phyloP scores from a whole-genome alignment of 2,797 vertebrate genomes.

The Gymnopithys bicolor region DNA sequence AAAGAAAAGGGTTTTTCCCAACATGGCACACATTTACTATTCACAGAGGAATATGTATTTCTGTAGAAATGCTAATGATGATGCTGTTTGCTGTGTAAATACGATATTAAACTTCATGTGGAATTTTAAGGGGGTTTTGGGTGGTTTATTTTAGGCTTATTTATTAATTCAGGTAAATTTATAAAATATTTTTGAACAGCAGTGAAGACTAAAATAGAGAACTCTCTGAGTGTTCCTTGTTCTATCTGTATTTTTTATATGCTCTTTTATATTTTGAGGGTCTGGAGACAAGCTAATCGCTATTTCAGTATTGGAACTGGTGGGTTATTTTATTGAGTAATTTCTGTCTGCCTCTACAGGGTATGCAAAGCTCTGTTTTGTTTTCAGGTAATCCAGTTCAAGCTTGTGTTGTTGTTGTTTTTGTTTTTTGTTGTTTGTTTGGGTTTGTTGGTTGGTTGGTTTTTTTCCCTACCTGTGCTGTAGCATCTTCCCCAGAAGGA shows the following conservation, averaged over 20 bases:
- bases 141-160: neutral
- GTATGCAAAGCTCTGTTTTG: neutral
- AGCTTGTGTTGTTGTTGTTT: neutral
- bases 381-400: neutral
- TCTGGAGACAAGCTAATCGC: neutral
- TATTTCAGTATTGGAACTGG: neutral
- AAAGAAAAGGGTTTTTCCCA: neutral
- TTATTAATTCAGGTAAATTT: neutral
- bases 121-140: neutral
- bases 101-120: neutral
- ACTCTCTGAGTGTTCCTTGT: neutral
- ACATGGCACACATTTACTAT: neutral
- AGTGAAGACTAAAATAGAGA: neutral
- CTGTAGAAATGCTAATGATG: neutral
- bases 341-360: neutral
- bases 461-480: fast-evolving
- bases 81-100: neutral
- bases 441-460: too few species aligned
- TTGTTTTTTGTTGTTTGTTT: too few species aligned
- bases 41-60: neutral
- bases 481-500: neutral
- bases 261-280: neutral
- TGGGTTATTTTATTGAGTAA: neutral
- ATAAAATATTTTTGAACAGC: neutral
- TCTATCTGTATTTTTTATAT: neutral